Base-by-base conservation (phyloP, 2,113 vertebrate species). In the Gallinago paraguaiae region DNA sequence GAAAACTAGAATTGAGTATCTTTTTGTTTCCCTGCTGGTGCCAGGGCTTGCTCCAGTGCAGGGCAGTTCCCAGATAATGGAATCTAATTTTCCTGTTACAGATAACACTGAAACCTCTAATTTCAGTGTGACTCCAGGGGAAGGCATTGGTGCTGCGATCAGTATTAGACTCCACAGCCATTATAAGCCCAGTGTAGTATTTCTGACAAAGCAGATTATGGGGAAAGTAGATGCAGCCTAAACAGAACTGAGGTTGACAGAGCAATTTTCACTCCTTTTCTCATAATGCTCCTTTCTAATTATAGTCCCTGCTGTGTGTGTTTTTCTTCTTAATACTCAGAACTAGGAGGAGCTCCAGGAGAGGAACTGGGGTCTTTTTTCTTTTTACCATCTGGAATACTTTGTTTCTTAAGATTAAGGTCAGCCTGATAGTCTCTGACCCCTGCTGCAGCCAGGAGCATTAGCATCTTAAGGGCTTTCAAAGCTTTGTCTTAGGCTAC, bases 171-270 rank as follows among this genome's bases (percentile, higher is more conserved):
- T 54, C 59, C 13, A 9, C 46, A 75, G 82, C 45, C 28, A 19
- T 46, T 63, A 82, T 39, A 67, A 93, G 59, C 59, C 71, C 48
- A 50, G 41, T 4, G 71, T 68, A 87, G 81, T 51, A 59, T 82
- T 94, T 95, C 88, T 92, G 91, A 92, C 65, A 77, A 54, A 94
- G 80, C 79, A 92, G 57, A 43, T 89, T 41, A 48, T 24, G 45
- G 30, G 41, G 63, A 35, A 64, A 69, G 65, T 5, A 67, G n/a
- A 72, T 39, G 30, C 85, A 88, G 48, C 71, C 76, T 39, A 61
- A 93, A 76, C 50, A 93, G 48, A 90, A 67, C 79, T n/a, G 60
- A 78, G 69, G 82, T 46, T 96, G 93, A 91, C 91, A 92, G 86
- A 67, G 84, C 67, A 88, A 79, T 82, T 93, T 84, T 24, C 37